Evolutionary conservation across 2,113 vertebrate species (phyloP).

Genomic region (Dicerorhinus sumatrensis): DNA sequence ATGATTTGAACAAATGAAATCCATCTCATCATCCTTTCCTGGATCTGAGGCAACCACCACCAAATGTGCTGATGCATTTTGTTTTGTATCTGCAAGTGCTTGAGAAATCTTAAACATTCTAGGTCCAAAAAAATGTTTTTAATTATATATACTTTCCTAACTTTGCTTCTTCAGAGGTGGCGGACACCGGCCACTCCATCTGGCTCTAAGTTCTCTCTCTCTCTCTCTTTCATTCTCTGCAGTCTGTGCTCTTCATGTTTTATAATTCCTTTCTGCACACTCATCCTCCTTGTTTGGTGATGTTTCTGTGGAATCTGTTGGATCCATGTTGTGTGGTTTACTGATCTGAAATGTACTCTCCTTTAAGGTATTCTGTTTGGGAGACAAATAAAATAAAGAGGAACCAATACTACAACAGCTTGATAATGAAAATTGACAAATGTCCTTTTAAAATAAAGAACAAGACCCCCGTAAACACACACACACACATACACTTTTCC

Average conservation of each 20-base stretch:
- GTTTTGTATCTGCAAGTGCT: not conserved
- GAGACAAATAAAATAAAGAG: conserved; percentile 59
- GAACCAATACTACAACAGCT: conserved; percentile 60
- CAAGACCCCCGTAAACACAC: not conserved
- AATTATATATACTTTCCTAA: not conserved
- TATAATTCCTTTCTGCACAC: not conserved
- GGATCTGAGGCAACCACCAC: conserved; percentile 57
- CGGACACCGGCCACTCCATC: not conserved
- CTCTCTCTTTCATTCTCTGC: not conserved
- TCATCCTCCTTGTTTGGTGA: not conserved
- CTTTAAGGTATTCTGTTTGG: conserved; percentile 61
- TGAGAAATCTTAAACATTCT: conserved; percentile 39
- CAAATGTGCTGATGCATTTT: conserved; percentile 7
- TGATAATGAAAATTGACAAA: conserved; percentile 78
- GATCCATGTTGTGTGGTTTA: not conserved
- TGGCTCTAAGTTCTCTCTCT: not conserved
- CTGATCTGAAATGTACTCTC: conserved; percentile 47
- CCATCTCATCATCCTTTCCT: not conserved
- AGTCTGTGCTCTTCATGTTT: not conserved
- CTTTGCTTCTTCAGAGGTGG: not conserved
- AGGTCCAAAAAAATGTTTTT: not conserved
- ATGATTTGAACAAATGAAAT: not conserved
- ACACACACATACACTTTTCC: not conserved
- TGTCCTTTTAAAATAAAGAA: conserved; percentile 81
- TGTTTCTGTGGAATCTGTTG: not conserved